Percentiles rank a stretch among this genome's conserved stretches.
Evolutionary conservation across 92 coral and sea anemone genomes (phyloP).

Genomic region (Virgularia gustaviana): DNA sequence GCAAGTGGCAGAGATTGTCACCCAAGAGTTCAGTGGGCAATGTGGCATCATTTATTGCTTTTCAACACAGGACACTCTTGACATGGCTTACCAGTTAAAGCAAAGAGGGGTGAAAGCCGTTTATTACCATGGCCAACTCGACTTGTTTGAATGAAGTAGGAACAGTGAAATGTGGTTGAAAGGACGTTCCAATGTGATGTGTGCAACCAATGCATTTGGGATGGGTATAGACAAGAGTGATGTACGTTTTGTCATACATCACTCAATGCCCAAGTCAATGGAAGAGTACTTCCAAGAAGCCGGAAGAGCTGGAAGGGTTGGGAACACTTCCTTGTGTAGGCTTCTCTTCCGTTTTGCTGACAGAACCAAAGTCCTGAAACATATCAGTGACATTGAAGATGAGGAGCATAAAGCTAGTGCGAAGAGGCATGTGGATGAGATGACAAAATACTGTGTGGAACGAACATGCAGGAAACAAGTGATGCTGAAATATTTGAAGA

Average conservation of each 20-base stretch:
- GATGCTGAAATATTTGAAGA: neutral
- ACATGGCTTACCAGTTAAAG: conserved; percentile 33
- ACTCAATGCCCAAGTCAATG: neutral
- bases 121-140: no score
- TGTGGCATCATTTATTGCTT: conserved; percentile 43
- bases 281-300: neutral
- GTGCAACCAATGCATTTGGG: neutral
- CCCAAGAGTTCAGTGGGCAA: conserved; percentile 12
- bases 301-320: no score
- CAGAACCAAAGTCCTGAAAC: neutral
- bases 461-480: neutral
- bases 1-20: conserved; percentile 16
- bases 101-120: conserved; percentile 7
- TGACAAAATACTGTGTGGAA: neutral
- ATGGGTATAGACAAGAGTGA: conserved; percentile 1
- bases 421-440: neutral
- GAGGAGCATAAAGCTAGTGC: neutral
- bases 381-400: neutral
- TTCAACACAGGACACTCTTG: conserved; percentile 29
- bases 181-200: neutral
- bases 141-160: neutral
- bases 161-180: neutral
- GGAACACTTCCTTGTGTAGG: neutral
- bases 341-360: neutral
- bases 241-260: conserved; percentile 3